These are phyloP conservation scores for Hippocampus barbouri DNA, from an alignment of 2,113 vertebrate genomes.

Conservation along the genomic window DNA sequence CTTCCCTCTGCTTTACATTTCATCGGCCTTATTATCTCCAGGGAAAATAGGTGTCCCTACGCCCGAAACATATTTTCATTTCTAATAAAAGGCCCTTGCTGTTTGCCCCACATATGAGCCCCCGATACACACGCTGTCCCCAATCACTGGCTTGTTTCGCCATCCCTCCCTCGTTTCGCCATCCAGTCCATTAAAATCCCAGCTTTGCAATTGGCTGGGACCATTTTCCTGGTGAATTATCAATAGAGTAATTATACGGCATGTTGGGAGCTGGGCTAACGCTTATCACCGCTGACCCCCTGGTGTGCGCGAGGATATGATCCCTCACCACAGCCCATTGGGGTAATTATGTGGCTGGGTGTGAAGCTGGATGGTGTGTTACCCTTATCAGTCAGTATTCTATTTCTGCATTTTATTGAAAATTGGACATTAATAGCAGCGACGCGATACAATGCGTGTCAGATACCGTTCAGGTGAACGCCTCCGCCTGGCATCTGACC, in stretches of 20 bases:
- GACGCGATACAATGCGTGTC: conserved; percentile 66
- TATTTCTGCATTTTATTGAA: conserved; percentile 72
- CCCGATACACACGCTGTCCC: conserved; percentile 14
- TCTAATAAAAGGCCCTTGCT: conserved; percentile 73
- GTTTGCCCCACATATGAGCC: conserved; percentile 41
- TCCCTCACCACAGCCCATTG: conserved; percentile 71
- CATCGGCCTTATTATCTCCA: conserved; percentile 75
- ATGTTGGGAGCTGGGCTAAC: conserved; percentile 68
- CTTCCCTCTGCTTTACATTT: conserved; percentile 75
- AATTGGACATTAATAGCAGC: conserved; percentile 76
- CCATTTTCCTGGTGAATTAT: conserved; percentile 77
- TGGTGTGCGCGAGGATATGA: conserved; percentile 66
- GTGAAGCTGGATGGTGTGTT: conserved; percentile 67
- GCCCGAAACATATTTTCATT: conserved; percentile 75
- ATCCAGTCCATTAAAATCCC: conserved; percentile 73
- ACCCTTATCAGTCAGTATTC: conserved; percentile 73
- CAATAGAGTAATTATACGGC: conserved; percentile 82
- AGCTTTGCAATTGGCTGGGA: conserved; percentile 67
- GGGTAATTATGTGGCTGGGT: conserved; percentile 74
- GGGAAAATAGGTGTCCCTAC: conserved; percentile 74
- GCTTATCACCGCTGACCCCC: conserved; percentile 76
- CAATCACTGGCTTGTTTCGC: conserved; percentile 42
- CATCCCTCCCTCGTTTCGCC: conserved; percentile 54
- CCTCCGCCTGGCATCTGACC: conserved; percentile 62
- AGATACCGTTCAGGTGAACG: conserved; percentile 55